A percentile compares a stretch with the other conserved stretches of the same genome.
phyloP scores from a whole-genome alignment of 2,113 vertebrate genomes.

The Ptyas mucosa region DNA sequence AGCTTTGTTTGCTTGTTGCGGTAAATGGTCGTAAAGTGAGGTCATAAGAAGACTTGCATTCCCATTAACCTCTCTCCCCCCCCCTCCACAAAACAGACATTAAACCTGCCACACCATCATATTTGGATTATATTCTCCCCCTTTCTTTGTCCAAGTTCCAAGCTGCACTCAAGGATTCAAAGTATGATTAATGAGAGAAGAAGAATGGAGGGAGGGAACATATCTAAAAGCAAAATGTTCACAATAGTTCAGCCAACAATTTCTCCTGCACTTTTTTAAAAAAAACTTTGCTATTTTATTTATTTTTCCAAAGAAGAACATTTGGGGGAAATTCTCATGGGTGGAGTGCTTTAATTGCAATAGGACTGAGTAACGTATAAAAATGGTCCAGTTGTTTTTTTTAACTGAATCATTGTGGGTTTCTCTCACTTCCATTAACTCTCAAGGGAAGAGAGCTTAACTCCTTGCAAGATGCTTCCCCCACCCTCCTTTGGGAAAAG shows the following conservation, averaged over 20 bases:
- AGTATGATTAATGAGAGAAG: not conserved
- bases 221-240: not conserved
- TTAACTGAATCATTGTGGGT: not conserved
- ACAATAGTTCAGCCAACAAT: not conserved
- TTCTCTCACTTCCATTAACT: not conserved
- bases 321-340: not conserved
- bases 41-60: not conserved
- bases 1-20: not conserved
- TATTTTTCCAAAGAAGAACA: not conserved
- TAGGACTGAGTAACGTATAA: not conserved
- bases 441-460: not conserved
- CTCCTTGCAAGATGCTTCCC: not conserved
- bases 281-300: not conserved
- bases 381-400: not conserved
- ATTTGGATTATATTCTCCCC: not conserved
- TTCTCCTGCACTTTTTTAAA: not conserved
- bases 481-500: not conserved
- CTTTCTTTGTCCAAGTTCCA: not conserved
- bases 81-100: not conserved
- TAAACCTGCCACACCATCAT: not conserved
- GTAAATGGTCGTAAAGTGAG: conserved; percentile 20
- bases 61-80: conserved; percentile 10
- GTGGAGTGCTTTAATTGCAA: not conserved
- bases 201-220: not conserved
- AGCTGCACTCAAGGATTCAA: not conserved